Percentiles rank a stretch among this genome's conserved stretches.
Evolutionary conservation across 2,113 vertebrate genomes (phyloP).

Genomic region (Oxygymnocypris stewartii): DNA sequence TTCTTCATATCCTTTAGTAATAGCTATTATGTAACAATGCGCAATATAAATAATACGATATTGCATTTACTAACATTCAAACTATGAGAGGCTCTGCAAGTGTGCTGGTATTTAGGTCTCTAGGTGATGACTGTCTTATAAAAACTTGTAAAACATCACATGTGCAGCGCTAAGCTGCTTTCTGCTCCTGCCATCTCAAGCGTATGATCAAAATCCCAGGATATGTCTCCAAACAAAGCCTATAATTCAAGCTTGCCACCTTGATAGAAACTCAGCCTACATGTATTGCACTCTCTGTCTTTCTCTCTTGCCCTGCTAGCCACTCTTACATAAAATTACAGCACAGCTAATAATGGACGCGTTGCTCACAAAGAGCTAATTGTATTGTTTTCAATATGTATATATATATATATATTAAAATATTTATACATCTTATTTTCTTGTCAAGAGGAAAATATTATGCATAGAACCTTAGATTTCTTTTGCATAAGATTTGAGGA

Average conservation of each 20-base stretch:
- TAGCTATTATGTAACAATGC: neutral
- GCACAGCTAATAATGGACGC: conserved; percentile 61
- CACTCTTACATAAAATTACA: conserved; percentile 66
- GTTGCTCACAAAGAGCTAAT: conserved; percentile 65
- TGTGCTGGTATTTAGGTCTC: conserved; percentile 40
- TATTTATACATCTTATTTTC: neutral
- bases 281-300: neutral
- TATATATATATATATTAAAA: conserved; percentile 53
- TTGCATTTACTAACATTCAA: neutral
- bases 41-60: neutral
- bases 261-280: conserved; percentile 55
- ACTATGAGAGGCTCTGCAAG: conserved; percentile 9
- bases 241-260: conserved; percentile 64
- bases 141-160: conserved; percentile 46
- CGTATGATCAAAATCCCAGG: conserved; percentile 65
- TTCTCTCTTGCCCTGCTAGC: conserved; percentile 56
- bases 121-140: neutral
- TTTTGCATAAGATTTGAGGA: conserved; percentile 26
- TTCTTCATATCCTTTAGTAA: neutral
- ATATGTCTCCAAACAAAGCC: conserved; percentile 69
- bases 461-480: conserved; percentile 31
- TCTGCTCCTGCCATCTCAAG: conserved; percentile 56
- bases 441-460: conserved; percentile 67
- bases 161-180: conserved; percentile 56
- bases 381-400: conserved; percentile 55